phyloP scores from a whole-genome alignment of 2,113 vertebrate genomes.

The Oenanthe oenanthe region DNA sequence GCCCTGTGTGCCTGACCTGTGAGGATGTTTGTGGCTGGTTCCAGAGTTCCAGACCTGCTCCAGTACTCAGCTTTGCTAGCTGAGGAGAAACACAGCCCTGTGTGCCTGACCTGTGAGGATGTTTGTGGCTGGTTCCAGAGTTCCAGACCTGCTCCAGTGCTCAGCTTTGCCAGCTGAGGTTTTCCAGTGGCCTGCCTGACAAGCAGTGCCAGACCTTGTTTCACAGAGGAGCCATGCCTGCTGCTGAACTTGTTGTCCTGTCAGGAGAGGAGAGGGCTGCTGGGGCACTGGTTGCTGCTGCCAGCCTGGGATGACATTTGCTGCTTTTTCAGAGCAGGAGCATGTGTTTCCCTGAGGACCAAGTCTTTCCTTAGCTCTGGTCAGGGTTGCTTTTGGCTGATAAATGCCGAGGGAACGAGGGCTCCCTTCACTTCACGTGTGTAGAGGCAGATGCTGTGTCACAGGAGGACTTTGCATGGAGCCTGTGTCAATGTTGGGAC shows the following conservation, averaged over 20 bases:
- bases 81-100: neutral
- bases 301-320: neutral
- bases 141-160: neutral
- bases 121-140: neutral
- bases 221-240: neutral
- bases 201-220: neutral
- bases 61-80: neutral
- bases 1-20: neutral
- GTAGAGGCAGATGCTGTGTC: neutral
- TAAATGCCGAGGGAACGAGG: neutral
- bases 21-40: neutral
- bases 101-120: neutral
- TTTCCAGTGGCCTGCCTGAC: neutral
- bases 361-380: neutral
- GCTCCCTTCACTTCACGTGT: fast-evolving
- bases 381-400: neutral
- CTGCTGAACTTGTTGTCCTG: neutral
- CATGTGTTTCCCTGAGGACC: neutral
- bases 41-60: neutral
- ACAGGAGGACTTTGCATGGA: neutral
- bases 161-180: neutral
- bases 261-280: neutral
- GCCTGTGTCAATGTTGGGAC: neutral
- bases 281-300: neutral
- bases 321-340: neutral